Percentiles rank a stretch among this genome's conserved stretches.
Conservation (phyloP, 1,140 invertebrate genomes). For the Metaphire vulgaris region DNA sequence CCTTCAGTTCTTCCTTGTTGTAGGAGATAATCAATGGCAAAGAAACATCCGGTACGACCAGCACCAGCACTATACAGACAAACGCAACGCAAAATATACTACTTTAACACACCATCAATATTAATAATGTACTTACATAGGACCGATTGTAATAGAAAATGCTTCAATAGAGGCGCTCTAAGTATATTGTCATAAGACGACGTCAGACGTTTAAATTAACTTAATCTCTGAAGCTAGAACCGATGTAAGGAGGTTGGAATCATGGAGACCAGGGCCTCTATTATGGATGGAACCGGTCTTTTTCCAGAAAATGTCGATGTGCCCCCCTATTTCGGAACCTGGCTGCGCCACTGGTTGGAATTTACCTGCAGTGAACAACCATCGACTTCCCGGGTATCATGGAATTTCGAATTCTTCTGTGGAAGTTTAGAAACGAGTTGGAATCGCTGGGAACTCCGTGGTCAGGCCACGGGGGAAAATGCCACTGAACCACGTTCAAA, state of each 20-base stretch:
- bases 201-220: background rate
- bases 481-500: background rate
- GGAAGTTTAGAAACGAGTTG: background rate
- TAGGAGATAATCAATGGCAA: conserved; percentile 48
- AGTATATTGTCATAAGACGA: background rate
- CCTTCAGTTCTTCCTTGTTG: conserved; percentile 42
- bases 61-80: conserved; percentile 48
- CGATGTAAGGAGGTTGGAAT: too few relatives aligned
- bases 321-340: background rate
- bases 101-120: too few relatives aligned
- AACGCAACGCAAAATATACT: background rate
- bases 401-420: background rate
- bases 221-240: background rate
- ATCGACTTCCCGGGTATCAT: background rate
- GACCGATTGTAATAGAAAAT: too few relatives aligned
- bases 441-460: conserved; percentile 3
- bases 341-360: background rate
- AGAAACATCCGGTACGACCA: conserved; percentile 52
- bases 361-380: conserved; percentile 10
- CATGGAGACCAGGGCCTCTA: too few relatives aligned
- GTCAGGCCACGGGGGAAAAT: conserved; percentile 10
- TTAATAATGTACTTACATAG: too few relatives aligned
- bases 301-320: background rate
- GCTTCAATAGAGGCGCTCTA: background rate
- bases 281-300: too few relatives aligned